These are phyloP conservation scores for Macrobrachium nipponense DNA, from an alignment of 1,140 invertebrate genomes.

Conservation along the genomic window DNA sequence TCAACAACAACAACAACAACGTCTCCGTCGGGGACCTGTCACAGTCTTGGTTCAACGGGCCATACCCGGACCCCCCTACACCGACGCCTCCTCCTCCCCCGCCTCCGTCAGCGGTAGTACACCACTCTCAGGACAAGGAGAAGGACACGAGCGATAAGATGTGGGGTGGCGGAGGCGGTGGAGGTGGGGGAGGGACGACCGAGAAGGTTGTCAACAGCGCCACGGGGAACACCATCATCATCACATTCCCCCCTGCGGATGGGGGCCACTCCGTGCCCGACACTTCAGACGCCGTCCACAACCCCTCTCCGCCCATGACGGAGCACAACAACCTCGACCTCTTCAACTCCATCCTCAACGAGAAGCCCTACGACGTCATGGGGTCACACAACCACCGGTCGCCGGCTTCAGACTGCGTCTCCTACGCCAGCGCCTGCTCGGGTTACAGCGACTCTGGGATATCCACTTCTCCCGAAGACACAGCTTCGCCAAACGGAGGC, in stretches of 20 bases:
- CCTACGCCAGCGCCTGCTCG: conserved; percentile 61
- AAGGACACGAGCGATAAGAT: conserved; percentile 64
- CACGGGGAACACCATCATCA: conserved; percentile 61
- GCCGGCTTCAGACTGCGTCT: conserved; percentile 62
- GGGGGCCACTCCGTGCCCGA: conserved; percentile 24
- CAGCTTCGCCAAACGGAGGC: conserved; percentile 53
- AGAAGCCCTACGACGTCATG: conserved; percentile 63
- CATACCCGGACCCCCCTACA: conserved; percentile 46
- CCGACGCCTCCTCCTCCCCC: conserved; percentile 12
- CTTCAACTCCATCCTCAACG: conserved; percentile 60
- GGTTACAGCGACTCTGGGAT: conserved; percentile 63
- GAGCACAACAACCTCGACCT: conserved; percentile 60
- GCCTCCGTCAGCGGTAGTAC: background rate
- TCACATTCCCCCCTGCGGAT: conserved; percentile 58
- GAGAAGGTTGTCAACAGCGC: conserved; percentile 59
- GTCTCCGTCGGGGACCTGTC: conserved; percentile 53
- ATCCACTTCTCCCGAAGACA: conserved; percentile 60
- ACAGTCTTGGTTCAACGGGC: conserved; percentile 48
- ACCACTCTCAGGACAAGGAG: conserved; percentile 42
- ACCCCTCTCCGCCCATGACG: conserved; percentile 55
- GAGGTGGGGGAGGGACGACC: conserved; percentile 43
- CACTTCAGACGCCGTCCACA: conserved; percentile 48
- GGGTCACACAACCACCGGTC: conserved; percentile 63
- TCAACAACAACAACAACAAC: conserved; percentile 58
- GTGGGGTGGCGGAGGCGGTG: conserved; percentile 60